Evolutionary conservation across 2,113 vertebrate genomes (phyloP).

Genomic region (Piliocolobus tephrosceles): DNA sequence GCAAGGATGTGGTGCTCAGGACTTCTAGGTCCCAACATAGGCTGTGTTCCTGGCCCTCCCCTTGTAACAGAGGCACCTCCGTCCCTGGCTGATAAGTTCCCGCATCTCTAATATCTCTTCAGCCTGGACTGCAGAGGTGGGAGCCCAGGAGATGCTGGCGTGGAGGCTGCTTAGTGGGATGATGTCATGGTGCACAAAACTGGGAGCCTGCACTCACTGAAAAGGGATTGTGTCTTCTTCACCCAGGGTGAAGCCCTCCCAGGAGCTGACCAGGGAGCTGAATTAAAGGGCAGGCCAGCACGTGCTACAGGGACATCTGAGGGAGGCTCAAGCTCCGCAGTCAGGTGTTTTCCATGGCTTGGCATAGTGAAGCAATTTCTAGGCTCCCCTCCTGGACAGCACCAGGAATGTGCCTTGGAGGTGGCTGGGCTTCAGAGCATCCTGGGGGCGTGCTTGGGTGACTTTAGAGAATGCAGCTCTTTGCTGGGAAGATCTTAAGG

Average conservation of each 20-base stretch:
- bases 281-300: not conserved
- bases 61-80: no score
- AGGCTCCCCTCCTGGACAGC: no score
- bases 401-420: no score
- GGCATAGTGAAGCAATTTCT: no score
- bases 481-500: not conserved
- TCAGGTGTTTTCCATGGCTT: no score
- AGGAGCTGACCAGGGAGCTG: conserved; percentile 60
- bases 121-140: not conserved
- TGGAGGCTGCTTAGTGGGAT: not conserved
- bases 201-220: not conserved
- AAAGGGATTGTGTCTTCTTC: not conserved
- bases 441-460: no score
- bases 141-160: not conserved
- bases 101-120: not conserved
- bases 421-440: not conserved
- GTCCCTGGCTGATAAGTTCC: not conserved
- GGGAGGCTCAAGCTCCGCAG: no score
- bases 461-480: not conserved
- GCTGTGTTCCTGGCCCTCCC: not conserved
- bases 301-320: not conserved
- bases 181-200: accelerated
- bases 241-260: not conserved
- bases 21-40: not conserved
- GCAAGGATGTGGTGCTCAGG: not conserved